Percentiles rank a stretch among this genome's conserved stretches.
These are phyloP conservation scores for Protodeltote pygarga DNA, from an alignment of 2,888 invertebrate genomes.

Conservation along the genomic window DNA sequence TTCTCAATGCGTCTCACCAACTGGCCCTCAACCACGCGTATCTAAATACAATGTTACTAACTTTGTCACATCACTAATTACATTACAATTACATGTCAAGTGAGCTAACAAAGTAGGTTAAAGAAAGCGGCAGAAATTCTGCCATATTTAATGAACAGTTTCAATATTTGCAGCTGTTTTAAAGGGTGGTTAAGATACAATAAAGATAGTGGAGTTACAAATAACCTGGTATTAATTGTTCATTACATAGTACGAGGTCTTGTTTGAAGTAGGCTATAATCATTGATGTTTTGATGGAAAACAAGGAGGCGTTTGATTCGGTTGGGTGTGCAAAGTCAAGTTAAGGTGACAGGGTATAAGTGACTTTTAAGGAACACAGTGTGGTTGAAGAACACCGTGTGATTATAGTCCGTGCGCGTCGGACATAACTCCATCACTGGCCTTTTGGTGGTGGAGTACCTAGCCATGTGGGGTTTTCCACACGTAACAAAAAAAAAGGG, in stretches of 20 bases:
- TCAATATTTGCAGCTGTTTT: conserved; percentile 1
- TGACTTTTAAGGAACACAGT: too few species aligned
- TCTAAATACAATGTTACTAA: conserved; percentile 5
- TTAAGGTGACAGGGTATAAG: too few species aligned
- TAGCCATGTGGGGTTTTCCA: too few species aligned
- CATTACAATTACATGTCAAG: conserved; percentile 5
- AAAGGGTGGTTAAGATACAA: conserved; percentile 2
- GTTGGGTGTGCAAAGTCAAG: too few species aligned
- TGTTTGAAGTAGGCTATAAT: neutral
- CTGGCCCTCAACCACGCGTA: neutral
- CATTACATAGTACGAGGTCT: neutral
- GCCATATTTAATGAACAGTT: conserved; percentile 3
- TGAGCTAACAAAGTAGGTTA: conserved; percentile 3
- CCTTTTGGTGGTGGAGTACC: too few species aligned
- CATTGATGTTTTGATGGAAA: conserved; percentile 2
- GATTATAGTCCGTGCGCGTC: too few species aligned
- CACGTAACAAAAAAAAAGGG: too few species aligned
- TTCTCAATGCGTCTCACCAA: too few species aligned
- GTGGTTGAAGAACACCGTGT: too few species aligned
- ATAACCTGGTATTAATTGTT: neutral
- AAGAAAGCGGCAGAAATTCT: conserved; percentile 3
- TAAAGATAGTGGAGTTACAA: conserved; percentile 1
- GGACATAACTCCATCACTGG: too few species aligned
- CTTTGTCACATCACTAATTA: conserved; percentile 3
- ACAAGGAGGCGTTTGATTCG: too few species aligned